Base-by-base conservation (phyloP, 2,797 vertebrate genomes). In the Lacerta bilineata region DNA sequence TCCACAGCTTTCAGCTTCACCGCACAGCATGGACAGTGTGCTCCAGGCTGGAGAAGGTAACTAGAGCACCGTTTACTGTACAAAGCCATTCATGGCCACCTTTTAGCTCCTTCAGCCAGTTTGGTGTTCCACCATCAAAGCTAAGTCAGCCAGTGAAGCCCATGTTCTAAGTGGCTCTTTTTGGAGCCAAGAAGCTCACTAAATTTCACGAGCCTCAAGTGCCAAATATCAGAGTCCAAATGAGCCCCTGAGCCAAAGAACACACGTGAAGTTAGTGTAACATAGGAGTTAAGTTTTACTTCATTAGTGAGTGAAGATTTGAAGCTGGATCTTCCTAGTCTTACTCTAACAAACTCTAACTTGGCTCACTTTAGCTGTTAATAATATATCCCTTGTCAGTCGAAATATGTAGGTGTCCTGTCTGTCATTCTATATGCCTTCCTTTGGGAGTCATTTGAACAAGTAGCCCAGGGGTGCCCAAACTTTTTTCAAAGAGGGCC, bases 1-100 rank as follows among this genome's bases (percentile, higher is more conserved):
- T 91, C 97, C 98, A 0, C 98, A 98, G 91, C 97, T 98, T 81
- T 97, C 98, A 0, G 97, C 97, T 0, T 99, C 98, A 17, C 98
- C 99, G 0, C 98, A 98, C 95, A 99, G 98, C 93, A 98, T 99
- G 98, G 98, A 99, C 96, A 98, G 98, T 0, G 96, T 97, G 91
- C 98, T 99, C 83, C 98, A 98, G 90, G 97, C 98, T 83, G 98
- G 98, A 94, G 98, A 99, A 97, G 97, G 97, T 97, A 97, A 96
- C 64, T 92, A 5, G 89, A 85, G 46, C 27, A 15, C 87, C 9
- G 4, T 3, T 0, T 3, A 0, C 7, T 72, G 10, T 25, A 69
- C 88, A 68, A 87, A 17, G 0, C 1, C 0, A 0, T 0, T 83
- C 72, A 3, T 90, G 74, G 5, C 3, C 0, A 0, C 39, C 78